Conservation (phyloP, 2,888 invertebrate genomes). For the Brachypalpus laphriformis region DNA sequence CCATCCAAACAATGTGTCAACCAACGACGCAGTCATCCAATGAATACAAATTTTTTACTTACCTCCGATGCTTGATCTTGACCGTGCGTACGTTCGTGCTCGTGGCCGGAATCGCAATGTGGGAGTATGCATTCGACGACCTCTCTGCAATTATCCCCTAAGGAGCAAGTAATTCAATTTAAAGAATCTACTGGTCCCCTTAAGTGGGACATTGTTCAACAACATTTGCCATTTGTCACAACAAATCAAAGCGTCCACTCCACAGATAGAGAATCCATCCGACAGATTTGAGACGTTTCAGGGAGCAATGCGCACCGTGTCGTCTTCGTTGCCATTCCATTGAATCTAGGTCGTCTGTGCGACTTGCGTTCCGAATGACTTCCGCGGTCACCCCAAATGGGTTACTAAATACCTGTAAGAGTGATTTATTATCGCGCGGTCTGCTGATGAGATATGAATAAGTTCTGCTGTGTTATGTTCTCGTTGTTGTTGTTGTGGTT, state of each 20-base stretch:
- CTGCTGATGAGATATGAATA: conserved; percentile 46
- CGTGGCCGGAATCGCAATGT: conserved; percentile 27
- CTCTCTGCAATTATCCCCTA: conserved; percentile 33
- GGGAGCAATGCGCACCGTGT: conserved; percentile 2
- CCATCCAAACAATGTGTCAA: not conserved
- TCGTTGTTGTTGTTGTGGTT: conserved; percentile 9
- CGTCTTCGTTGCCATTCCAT: not conserved
- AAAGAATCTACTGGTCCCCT: conserved; percentile 7
- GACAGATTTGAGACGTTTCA: conserved; percentile 9
- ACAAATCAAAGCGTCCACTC: conserved; percentile 57
- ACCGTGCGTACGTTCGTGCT: conserved; percentile 44
- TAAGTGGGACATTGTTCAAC: conserved; percentile 50
- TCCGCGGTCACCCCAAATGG: conserved; percentile 63
- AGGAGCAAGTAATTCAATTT: conserved; percentile 55
- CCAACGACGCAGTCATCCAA: not conserved
- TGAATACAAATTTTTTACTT: conserved; percentile 66
- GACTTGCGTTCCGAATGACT: conserved; percentile 41
- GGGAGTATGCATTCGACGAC: conserved; percentile 29
- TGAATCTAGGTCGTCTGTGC: conserved; percentile 59
- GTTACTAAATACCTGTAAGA: conserved; percentile 70
- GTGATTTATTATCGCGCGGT: conserved; percentile 60
- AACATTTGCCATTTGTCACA: conserved; percentile 61
- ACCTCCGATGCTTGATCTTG: conserved; percentile 67
- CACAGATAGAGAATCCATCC: conserved; percentile 3
- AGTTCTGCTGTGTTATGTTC: not conserved